Evolutionary conservation across 2,888 invertebrate species (phyloP), one percentile per base, ranked within the genome.

Genomic region (Micoletzkya japonica): DNA sequence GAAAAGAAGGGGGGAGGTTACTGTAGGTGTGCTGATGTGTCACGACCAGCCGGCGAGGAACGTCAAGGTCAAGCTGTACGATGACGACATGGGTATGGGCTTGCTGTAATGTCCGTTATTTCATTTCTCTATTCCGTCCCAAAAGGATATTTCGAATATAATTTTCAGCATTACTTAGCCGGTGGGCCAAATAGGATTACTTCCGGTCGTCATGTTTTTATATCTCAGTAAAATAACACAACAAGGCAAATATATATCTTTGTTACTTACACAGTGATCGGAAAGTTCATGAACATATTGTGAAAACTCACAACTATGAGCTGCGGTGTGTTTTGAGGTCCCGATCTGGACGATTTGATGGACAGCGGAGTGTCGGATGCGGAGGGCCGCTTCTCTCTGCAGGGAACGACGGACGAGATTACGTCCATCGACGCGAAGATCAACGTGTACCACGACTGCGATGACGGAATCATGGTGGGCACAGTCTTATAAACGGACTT

Each of bases 401-500:
- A 72, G 37, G 78, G 78, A 50, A 67, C 74, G 30, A 72, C 72
- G 20, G 76, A 77, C 61, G 78, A 78, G 73, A 58, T 78, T 49
- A 78, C 74, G 32, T 70, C 70, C 52, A 78, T 78, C 59, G 78
- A 78, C 52, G 73, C 78, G 17, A 77, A 78, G 54, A 67, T 78
- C 68, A 77, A 76, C 20, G 73, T 78, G 17, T 77, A 73, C 71
- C 76, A 76, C 72, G 76, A 77, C 67, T 78, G 78, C 58, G 76
- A 78, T 24, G 76, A 74, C 36, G 73, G 73, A 49, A n/a, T n/a
- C n/a, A 50, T 74, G 4, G 59, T 32, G 57, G 68, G 37, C n/a
- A n/a, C n/a, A n/a, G n/a, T n/a, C n/a, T n/a, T n/a, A n/a, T n/a
- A n/a, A n/a, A n/a, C n/a, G n/a, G n/a, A n/a, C n/a, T n/a, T n/a